Evolutionary conservation across 2,797 vertebrate species (phyloP).

Genomic region (Zonotrichia albicollis): DNA sequence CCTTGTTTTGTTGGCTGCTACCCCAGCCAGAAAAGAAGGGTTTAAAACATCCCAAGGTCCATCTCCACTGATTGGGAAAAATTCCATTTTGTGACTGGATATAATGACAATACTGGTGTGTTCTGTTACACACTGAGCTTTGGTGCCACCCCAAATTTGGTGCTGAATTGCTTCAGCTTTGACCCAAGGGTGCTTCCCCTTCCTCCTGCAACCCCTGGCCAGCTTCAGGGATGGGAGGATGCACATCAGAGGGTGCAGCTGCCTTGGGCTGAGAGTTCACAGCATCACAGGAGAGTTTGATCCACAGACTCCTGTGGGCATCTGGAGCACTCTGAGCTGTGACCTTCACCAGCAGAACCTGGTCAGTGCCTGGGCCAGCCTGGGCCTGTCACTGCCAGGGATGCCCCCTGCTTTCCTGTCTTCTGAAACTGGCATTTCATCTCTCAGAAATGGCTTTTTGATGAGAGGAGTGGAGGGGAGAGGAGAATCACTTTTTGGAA

Average conservation of each 20-base stretch:
- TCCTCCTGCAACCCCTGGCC: not conserved
- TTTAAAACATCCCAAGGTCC: not conserved
- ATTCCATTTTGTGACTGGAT: not conserved
- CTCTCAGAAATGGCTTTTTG: not conserved
- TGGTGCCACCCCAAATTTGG: not conserved
- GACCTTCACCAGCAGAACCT: not conserved
- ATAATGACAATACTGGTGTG: not conserved
- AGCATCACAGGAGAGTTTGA: not conserved
- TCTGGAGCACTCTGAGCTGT: not conserved
- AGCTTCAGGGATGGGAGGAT: not conserved
- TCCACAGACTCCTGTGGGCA: not conserved
- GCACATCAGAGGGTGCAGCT: not conserved
- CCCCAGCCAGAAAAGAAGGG: not conserved
- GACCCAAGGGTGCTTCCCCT: not conserved
- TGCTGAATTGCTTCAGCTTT: not conserved
- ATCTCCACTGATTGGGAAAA: not conserved
- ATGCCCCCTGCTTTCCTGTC: not conserved
- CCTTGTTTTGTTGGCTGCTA: not conserved
- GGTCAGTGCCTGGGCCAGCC: not conserved
- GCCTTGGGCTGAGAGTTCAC: not conserved
- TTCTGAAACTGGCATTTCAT: not conserved
- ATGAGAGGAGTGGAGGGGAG: not conserved
- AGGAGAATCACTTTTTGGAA: not conserved
- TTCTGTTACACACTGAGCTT: not conserved
- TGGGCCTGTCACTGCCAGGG: not conserved